Evolutionary conservation across 2,797 vertebrate genomes (phyloP).

Genomic region (Natrix natrix): DNA sequence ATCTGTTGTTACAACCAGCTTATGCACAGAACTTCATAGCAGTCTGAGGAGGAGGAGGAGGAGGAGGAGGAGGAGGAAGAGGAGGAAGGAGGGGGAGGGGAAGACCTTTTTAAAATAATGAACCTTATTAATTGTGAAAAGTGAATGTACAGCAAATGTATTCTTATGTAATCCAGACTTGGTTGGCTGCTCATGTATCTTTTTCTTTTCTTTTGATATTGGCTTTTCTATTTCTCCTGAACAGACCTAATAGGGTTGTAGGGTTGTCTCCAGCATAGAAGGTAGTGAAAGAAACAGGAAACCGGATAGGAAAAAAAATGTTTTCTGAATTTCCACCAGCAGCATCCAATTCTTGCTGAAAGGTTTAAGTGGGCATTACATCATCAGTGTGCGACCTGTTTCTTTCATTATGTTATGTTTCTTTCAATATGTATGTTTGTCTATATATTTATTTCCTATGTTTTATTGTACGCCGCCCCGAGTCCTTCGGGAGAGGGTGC

Average conservation of each 20-base stretch:
- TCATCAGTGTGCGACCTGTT: neutral
- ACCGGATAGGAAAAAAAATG: neutral
- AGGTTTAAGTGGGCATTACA: neutral
- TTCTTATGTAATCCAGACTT: neutral
- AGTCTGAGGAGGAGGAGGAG: too few relatives aligned
- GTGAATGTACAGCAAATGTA: neutral
- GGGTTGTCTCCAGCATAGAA: neutral
- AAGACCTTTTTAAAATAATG: neutral
- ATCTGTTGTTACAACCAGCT: neutral
- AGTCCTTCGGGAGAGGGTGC: too few relatives aligned
- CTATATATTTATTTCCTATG: too few relatives aligned
- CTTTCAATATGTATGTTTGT: too few relatives aligned
- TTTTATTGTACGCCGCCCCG: too few relatives aligned
- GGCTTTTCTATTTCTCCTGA: neutral
- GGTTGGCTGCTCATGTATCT: neutral
- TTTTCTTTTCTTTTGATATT: neutral
- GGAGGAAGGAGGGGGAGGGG: rapidly evolving
- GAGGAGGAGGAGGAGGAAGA: neutral
- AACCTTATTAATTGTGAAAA: neutral
- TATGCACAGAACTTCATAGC: neutral
- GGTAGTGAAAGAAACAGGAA: too few relatives aligned
- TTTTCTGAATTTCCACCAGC: neutral
- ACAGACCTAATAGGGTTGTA: too few relatives aligned
- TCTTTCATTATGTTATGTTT: too few relatives aligned
- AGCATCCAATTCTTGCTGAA: neutral